Base-by-base conservation (phyloP, 2,113 vertebrate genomes). In the Prionailurus bengalensis region DNA sequence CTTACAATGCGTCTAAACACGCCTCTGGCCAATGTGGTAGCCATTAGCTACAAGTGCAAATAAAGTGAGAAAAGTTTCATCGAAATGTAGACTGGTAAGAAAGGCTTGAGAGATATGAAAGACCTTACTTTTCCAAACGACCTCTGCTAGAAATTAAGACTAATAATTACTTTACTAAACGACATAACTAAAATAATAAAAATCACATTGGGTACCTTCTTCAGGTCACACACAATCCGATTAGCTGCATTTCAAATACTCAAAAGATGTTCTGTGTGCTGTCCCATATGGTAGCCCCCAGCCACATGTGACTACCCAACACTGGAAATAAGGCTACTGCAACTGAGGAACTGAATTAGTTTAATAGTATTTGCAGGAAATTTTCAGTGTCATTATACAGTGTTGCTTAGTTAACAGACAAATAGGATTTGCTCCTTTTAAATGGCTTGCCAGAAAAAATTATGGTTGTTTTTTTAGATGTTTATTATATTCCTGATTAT, bases 121-220 rank as follows among this genome's bases (percentile, higher is more conserved):
- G 17, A 61, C 21, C 17, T 88, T 29, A 80, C 42, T 58, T 95
- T 93, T 83, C 55, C n/a, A 84, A 58, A 58, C 33, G 80, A 84
- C 13, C 29, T 87, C 23, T 58, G 9, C 53, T 84, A 91, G 33
- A 95, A 87, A 48, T 88, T 42, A 73, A 78, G 58, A 66, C 65
- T 13, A 68, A 16, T 66, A 92, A 89, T n/a, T 78, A 94, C 14
- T 85, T 85, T 89, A 91, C 48, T 87, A 96, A 96, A 65, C 65
- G 31, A 74, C 33, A 74, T 15, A 51, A 51, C 31, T 45, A 85
- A 55, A 87, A 48, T 23, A 74, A 23, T 51, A 91, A 85, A 36
- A 71, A 51, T 13, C 76, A 12, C 6, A 80, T 17, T 14, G 27
- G 58, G 29, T 27, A 79, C 31, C 39, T 80, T 89, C 17, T 73